Percentiles rank a stretch among this genome's conserved stretches.
Conservation (phyloP, 2,113 vertebrate species). For the Henicopernis longicauda region DNA sequence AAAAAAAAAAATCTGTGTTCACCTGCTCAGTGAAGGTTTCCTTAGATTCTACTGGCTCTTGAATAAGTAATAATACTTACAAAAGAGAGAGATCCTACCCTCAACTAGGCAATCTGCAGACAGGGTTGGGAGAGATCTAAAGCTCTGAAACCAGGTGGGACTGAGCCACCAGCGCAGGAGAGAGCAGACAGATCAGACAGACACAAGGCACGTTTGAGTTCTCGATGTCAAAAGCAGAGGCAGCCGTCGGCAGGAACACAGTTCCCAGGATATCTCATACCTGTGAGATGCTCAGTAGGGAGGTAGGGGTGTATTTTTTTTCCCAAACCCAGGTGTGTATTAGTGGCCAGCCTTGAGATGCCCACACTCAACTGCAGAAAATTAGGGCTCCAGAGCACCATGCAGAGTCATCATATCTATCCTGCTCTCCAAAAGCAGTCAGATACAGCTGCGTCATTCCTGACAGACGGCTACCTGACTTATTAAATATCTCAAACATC, state of each 20-base stretch:
- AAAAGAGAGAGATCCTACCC: neutral
- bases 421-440: neutral
- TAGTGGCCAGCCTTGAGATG: neutral
- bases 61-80: neutral
- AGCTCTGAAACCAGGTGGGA: neutral
- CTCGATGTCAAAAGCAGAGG: neutral
- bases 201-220: rapidly evolving
- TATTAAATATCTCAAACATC: neutral
- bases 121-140: neutral
- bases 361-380: neutral
- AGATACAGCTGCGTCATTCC: neutral
- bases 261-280: neutral
- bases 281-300: neutral
- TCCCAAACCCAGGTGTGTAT: neutral
- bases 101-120: neutral
- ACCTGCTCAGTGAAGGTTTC: neutral
- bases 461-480: neutral
- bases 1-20: neutral
- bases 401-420: neutral
- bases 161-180: neutral
- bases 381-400: neutral
- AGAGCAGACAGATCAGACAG: neutral
- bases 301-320: neutral
- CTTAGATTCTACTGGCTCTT: neutral
- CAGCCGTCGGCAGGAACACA: neutral